Evolutionary conservation across 2,888 invertebrate genomes (phyloP).

Genomic region (Entomobrya multifasciata): DNA sequence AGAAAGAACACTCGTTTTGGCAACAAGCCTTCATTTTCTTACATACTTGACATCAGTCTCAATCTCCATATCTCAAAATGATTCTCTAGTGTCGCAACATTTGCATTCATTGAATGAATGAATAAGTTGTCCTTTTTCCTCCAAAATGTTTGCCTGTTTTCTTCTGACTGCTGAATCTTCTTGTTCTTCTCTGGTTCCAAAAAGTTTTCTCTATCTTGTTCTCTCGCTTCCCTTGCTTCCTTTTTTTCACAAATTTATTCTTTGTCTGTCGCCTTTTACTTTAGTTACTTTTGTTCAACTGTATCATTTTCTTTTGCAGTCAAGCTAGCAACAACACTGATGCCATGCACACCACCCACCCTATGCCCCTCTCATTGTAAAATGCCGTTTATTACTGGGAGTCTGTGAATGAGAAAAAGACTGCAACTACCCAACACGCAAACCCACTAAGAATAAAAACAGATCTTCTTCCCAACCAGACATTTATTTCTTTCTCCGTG

Average conservation of each 20-base stretch:
- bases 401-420: conserved; percentile 24
- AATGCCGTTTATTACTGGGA: conserved; percentile 41
- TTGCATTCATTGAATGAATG: conserved; percentile 79
- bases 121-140: conserved; percentile 52
- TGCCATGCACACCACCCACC: not conserved
- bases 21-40: conserved; percentile 77
- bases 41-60: conserved; percentile 78
- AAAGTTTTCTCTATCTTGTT: conserved; percentile 68
- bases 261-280: conserved; percentile 34
- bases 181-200: conserved; percentile 48
- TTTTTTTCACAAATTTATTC: conserved; percentile 40
- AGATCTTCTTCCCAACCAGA: conserved; percentile 29
- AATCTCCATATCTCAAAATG: conserved; percentile 80
- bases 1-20: conserved; percentile 59
- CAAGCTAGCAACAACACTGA: not conserved
- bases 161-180: conserved; percentile 38
- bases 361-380: conserved; percentile 36
- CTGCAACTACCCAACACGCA: conserved; percentile 1
- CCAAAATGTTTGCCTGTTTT: conserved; percentile 42
- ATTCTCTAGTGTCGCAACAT: conserved; percentile 79
- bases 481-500: conserved; percentile 26
- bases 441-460: conserved; percentile 4
- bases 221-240: conserved; percentile 48
- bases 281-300: conserved; percentile 23
- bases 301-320: conserved; percentile 29